A percentile compares a stretch with the other conserved stretches of the same genome.
phyloP scores from a whole-genome alignment of 2,113 vertebrate genomes.

The Eonycteris spelaea region DNA sequence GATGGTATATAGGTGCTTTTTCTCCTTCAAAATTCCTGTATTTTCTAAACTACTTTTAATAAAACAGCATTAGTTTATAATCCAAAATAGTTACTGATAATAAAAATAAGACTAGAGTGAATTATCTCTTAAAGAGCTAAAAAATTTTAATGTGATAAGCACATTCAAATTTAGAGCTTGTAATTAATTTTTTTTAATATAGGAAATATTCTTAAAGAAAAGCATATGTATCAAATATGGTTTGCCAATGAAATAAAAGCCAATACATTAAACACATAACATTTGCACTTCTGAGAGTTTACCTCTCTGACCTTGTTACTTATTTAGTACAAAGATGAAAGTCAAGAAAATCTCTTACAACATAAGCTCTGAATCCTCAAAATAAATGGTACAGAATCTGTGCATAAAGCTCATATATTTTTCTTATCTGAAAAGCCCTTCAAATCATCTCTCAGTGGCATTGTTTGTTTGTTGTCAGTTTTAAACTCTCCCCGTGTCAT shows the following conservation, averaged over 20 bases:
- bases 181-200: not conserved
- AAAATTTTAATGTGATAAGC: not conserved
- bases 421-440: not conserved
- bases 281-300: not conserved
- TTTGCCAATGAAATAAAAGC: not conserved
- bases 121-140: not conserved
- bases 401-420: not conserved
- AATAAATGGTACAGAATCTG: not conserved
- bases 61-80: not conserved
- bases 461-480: not conserved
- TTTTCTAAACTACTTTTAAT: not conserved
- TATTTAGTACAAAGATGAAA: not conserved
- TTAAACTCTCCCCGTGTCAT: not conserved
- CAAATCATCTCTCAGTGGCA: not conserved
- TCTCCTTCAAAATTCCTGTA: not conserved
- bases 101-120: not conserved
- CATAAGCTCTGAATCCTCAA: not conserved
- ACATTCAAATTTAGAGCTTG: not conserved
- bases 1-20: not conserved
- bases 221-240: not conserved
- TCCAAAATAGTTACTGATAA: conserved; percentile 4
- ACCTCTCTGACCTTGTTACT: not conserved
- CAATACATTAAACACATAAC: not conserved
- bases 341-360: not conserved
- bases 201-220: not conserved